Conservation (phyloP, 2,888 invertebrate genomes). For the Drosophila nr. medialis region DNA sequence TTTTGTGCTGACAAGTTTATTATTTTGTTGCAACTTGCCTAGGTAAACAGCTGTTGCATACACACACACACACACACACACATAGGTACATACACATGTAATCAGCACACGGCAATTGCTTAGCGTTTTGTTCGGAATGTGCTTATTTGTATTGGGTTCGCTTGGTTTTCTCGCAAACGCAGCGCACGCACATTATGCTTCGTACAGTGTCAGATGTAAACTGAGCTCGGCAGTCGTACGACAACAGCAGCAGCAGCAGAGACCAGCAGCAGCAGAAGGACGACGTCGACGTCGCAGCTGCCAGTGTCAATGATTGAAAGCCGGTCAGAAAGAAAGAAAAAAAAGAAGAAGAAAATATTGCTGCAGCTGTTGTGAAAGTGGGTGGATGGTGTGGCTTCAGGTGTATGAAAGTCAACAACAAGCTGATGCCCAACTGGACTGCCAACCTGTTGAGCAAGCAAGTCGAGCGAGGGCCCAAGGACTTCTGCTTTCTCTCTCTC, state of each 20-base stretch:
- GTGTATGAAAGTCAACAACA: conserved; percentile 29
- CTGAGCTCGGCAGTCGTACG: conserved; percentile 45
- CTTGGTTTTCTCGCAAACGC: conserved; percentile 12
- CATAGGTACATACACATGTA: neutral
- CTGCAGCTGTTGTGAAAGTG: conserved; percentile 27
- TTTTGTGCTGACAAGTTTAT: conserved; percentile 42
- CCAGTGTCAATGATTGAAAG: conserved; percentile 56
- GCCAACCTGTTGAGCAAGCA: conserved; percentile 60
- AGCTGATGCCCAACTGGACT: conserved; percentile 31
- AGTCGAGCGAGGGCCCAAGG: conserved; percentile 26
- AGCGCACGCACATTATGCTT: conserved; percentile 68
- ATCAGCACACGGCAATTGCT: conserved; percentile 3
- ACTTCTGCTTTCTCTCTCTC: neutral
- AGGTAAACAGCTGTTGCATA: conserved; percentile 66
- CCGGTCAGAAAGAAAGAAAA: conserved; percentile 35
- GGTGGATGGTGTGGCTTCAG: neutral
- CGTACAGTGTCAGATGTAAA: conserved; percentile 62
- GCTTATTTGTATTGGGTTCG: conserved; percentile 4
- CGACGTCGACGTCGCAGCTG: conserved; percentile 27
- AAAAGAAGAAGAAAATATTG: neutral
- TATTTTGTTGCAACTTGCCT: conserved; percentile 21
- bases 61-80: neutral
- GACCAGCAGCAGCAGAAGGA: conserved; percentile 1
- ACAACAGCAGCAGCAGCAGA: conserved; percentile 3
- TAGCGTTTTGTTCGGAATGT: neutral